These are phyloP conservation scores for Corythucha ciliata DNA, from an alignment of 2,888 invertebrate genomes.

Conservation along the genomic window DNA sequence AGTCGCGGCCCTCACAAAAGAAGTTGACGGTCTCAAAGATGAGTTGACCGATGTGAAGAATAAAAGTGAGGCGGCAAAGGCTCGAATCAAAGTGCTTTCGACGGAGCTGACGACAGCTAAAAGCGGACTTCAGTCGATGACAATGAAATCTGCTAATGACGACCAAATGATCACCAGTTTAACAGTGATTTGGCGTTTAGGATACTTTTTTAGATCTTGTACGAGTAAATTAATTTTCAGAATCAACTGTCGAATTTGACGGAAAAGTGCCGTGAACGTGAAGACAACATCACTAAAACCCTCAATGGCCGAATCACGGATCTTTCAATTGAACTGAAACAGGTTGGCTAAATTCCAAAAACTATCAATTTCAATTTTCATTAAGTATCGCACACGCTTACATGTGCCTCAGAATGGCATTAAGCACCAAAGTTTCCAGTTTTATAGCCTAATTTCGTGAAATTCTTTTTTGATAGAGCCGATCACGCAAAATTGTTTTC, in stretches of 20 bases:
- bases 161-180: constrained; percentile 54
- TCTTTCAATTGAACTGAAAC: constrained; percentile 24
- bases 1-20: constrained; percentile 51
- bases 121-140: constrained; percentile 50
- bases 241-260: constrained; percentile 23
- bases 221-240: constrained; percentile 16
- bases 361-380: too few species aligned
- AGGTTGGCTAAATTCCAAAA: too few species aligned
- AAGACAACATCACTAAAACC: constrained; percentile 15
- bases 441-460: too few species aligned
- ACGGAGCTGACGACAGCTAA: constrained; percentile 52
- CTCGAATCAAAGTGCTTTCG: constrained; percentile 59
- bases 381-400: too few species aligned
- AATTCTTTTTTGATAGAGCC: too few species aligned
- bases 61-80: constrained; percentile 56
- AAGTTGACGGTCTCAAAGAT: constrained; percentile 48
- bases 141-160: constrained; percentile 55
- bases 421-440: too few species aligned
- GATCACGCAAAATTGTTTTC: too few species aligned
- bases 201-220: background rate
- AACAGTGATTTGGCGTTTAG: constrained; percentile 27
- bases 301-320: constrained; percentile 23
- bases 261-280: constrained; percentile 29
- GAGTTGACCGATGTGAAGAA: constrained; percentile 51
- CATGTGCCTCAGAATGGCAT: too few species aligned